These are phyloP conservation scores for Ceratina calcarata DNA, from an alignment of 1,140 invertebrate species.

Conservation along the genomic window DNA sequence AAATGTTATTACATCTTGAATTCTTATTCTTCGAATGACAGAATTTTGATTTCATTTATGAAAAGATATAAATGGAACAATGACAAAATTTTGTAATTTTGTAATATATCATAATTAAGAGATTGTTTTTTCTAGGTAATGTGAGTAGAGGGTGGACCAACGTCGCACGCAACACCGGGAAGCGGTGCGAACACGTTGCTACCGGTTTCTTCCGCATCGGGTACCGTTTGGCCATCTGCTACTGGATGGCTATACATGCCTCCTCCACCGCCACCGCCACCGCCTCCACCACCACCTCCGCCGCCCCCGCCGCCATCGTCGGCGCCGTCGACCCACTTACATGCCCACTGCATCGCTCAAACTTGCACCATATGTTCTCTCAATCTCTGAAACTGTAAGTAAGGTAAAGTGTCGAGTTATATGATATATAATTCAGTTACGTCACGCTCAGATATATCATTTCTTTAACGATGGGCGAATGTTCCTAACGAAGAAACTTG, in stretches of 20 bases:
- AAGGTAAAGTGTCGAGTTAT: neutral
- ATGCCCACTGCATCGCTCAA: constrained; percentile 78
- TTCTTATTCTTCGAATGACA: too few relatives aligned
- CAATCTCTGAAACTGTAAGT: constrained; percentile 70
- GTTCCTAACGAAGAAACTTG: too few relatives aligned
- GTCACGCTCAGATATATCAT: neutral
- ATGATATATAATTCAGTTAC: neutral
- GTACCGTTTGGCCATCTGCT: constrained; percentile 61
- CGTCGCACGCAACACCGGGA: constrained; percentile 71
- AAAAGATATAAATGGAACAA: too few relatives aligned
- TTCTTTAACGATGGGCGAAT: neutral
- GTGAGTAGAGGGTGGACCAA: constrained; percentile 81
- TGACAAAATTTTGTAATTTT: too few relatives aligned
- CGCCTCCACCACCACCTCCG: constrained; percentile 66
- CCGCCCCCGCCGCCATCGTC: constrained; percentile 63
- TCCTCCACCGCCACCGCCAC: constrained; percentile 42
- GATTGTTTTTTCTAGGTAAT: constrained; percentile 79
- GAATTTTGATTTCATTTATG: too few relatives aligned
- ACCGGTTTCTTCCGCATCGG: constrained; percentile 56
- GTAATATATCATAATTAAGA: neutral
- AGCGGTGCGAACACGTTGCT: constrained; percentile 64
- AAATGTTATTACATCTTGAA: too few relatives aligned
- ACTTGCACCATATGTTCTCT: constrained; percentile 82
- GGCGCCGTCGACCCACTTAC: constrained; percentile 70
- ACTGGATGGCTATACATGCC: constrained; percentile 69